phyloP scores from a whole-genome alignment of 2,113 vertebrate species.

The Rhineura floridana region DNA sequence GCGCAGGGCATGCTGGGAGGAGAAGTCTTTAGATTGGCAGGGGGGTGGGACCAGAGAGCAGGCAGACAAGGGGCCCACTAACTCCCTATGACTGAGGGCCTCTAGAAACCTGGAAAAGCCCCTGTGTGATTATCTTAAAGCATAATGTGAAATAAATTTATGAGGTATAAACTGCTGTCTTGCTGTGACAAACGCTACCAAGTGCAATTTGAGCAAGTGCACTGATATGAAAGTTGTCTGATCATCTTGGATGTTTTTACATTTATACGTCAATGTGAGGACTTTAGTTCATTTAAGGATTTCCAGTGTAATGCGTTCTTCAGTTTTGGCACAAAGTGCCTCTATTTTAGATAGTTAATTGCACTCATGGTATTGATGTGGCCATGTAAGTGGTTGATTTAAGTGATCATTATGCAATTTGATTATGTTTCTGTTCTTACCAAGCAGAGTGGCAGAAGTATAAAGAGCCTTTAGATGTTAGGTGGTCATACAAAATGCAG shows the following conservation, averaged over 20 bases:
- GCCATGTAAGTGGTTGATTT: constrained; percentile 1
- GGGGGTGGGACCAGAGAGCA: too few species aligned
- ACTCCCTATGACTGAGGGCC: too few species aligned
- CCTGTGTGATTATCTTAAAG: too few species aligned
- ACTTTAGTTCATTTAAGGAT: constrained; percentile 12
- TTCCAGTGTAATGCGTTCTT: constrained; percentile 3
- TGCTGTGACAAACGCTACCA: constrained; percentile 3
- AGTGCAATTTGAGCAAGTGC: neutral
- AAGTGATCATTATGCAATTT: constrained; percentile 11
- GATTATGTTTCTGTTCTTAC: constrained; percentile 14
- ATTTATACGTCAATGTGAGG: neutral
- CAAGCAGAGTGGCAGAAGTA: neutral
- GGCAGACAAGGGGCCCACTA: too few species aligned
- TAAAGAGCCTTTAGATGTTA: constrained; percentile 19
- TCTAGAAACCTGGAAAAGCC: too few species aligned
- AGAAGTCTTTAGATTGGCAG: too few species aligned
- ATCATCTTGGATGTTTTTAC: neutral
- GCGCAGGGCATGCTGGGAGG: too few species aligned
- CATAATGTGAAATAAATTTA: too few species aligned
- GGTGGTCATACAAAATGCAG: neutral
- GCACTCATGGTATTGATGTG: constrained; percentile 8
- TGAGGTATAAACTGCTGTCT: neutral
- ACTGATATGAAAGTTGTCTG: neutral
- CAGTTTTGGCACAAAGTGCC: neutral
- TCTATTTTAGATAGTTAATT: constrained; percentile 18